Conservation (phyloP, 2,113 vertebrate genomes). For the Himantopus leucocephalus region DNA sequence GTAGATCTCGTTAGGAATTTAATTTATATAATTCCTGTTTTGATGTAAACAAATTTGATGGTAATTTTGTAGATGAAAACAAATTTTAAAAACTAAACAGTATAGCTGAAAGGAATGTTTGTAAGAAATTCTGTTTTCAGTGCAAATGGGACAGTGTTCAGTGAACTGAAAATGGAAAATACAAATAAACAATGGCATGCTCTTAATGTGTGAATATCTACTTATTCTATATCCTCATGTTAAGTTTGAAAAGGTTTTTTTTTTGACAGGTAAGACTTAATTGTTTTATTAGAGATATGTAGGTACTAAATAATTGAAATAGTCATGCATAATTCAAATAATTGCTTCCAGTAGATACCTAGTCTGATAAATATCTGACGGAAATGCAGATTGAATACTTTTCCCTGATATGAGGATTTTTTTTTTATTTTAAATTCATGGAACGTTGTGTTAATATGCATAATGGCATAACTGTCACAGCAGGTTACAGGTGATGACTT, state of each 20-base stretch:
- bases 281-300: constrained; percentile 50
- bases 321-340: constrained; percentile 65
- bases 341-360: constrained; percentile 53
- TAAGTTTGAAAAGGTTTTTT: constrained; percentile 7
- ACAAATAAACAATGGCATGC: neutral
- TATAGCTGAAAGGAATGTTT: neutral
- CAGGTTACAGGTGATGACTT: neutral
- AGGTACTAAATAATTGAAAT: constrained; percentile 62
- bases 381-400: constrained; percentile 28
- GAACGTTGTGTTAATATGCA: constrained; percentile 38
- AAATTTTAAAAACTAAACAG: neutral
- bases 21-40: constrained; percentile 30
- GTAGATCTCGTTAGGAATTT: neutral
- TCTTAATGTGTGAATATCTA: neutral
- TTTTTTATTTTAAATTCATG: neutral
- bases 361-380: constrained; percentile 16
- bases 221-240: neutral
- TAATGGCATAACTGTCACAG: constrained; percentile 32
- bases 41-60: constrained; percentile 30
- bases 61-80: neutral
- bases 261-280: constrained; percentile 13
- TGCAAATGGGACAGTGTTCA: neutral
- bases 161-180: neutral
- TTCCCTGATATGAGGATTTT: neutral
- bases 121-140: neutral